Percentiles rank a stretch among this genome's conserved stretches.
These are phyloP conservation scores for Babyrousa celebensis DNA, from an alignment of 2,797 vertebrate species.

Conservation along the genomic window DNA sequence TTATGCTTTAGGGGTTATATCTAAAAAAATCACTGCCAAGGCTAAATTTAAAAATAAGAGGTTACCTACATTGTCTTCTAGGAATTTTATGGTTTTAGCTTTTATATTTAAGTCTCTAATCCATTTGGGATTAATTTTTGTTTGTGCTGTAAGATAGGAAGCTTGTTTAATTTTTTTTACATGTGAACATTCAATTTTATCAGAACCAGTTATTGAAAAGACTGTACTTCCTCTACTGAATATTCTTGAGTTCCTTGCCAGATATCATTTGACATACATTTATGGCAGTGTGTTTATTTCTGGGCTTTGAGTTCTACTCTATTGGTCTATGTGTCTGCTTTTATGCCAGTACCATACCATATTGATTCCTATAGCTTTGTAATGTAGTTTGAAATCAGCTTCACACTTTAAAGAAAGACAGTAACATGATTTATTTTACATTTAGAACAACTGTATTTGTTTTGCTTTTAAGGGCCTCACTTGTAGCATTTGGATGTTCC, in stretches of 20 bases:
- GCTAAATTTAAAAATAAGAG: neutral
- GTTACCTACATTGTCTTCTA: neutral
- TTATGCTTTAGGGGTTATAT: neutral
- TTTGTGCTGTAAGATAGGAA: neutral
- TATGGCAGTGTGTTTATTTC: neutral
- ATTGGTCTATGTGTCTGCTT: neutral
- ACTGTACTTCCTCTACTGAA: neutral
- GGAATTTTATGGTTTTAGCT: neutral
- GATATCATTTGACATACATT: neutral
- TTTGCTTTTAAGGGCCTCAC: no score
- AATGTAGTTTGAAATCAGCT: neutral
- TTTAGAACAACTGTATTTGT: neutral
- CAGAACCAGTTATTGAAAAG: neutral
- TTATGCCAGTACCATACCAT: neutral
- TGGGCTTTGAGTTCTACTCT: neutral
- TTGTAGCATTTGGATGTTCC: no score
- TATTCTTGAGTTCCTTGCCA: neutral
- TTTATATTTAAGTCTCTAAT: neutral
- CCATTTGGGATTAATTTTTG: neutral
- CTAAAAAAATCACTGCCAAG: neutral
- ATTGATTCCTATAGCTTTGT: neutral
- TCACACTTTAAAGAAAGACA: neutral
- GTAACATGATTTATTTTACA: neutral
- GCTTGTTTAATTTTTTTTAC: neutral
- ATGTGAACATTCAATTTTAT: neutral